These are phyloP conservation scores for Cheilosia scutellata DNA, from an alignment of 2,888 invertebrate species.

Conservation along the genomic window DNA sequence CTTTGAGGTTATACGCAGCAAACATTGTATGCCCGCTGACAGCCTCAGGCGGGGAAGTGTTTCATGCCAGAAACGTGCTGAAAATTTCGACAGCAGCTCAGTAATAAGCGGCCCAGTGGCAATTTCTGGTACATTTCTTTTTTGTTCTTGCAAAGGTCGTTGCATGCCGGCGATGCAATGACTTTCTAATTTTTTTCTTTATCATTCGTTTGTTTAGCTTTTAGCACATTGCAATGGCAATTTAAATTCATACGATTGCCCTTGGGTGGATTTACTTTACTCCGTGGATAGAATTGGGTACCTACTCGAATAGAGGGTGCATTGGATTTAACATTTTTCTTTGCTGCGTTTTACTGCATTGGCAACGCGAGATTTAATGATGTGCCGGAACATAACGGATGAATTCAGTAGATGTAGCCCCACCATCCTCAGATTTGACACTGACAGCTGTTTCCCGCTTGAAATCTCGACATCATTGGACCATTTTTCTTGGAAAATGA, in stretches of 20 bases:
- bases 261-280: neutral
- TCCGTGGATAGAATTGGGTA: neutral
- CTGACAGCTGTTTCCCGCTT: no score
- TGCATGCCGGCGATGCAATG: neutral
- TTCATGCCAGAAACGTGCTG: slow-evolving; percentile 21
- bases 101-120: slow-evolving; percentile 13
- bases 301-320: neutral
- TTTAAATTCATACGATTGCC: neutral
- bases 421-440: no score
- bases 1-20: slow-evolving; percentile 5
- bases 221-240: neutral
- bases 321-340: neutral
- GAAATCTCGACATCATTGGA: no score
- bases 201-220: neutral
- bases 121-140: neutral
- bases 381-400: no score
- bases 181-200: neutral
- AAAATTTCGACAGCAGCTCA: slow-evolving; percentile 13
- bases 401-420: no score
- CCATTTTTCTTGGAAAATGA: no score
- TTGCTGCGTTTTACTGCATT: no score
- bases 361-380: no score
- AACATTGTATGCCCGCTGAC: slow-evolving; percentile 24
- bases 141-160: slow-evolving; percentile 6
- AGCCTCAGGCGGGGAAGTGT: neutral